Evolutionary conservation across 2,888 invertebrate species (phyloP), one percentile per base, ranked within the genome.

Genomic region (Mythimna impura): DNA sequence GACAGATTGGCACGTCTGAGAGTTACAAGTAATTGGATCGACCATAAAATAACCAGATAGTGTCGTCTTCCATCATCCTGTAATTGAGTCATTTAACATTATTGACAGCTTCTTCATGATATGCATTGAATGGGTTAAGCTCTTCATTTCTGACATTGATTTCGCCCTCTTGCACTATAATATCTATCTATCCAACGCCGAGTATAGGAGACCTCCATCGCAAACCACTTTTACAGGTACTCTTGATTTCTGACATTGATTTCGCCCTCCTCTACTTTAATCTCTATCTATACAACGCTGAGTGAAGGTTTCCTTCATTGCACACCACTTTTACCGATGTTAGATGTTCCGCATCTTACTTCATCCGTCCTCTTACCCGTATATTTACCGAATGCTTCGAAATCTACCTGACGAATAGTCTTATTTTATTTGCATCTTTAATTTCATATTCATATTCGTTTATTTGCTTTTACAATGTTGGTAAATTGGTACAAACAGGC

Each of bases 1-100:
- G 43, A 71, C 63, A 60, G 62, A 80, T 64, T 80, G 58, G n/a
- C 43, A 60, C 58, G 52, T 63, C 65, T 58, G 12, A 36, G 50
- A 54, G 25, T 30, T 25, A 43, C 54, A 66, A 75, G 47, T 74
- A 58, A 78, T 65, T 81, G 25, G 55, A 57, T 76, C 22, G 58
- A 12, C 17, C 22, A 60, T 81, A 66, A 70, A 70, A n/a, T 50
- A 36, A 25, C 17, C 17, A 20, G 36, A 61, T 47, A 54, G 14
- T 30, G 54, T 58, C 66, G 50, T 69, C 36, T 47, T 30, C 47
- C 3, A 60, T 60, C 78, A 43, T 47, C 8, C n/a, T 22, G 54
- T 47, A 20, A 60, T 67, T 76, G 25, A 60, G 58, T 43, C 20
- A 65, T 65, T 50, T 40, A 40, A 65, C 6, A 52, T 40, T 17